phyloP scores from a whole-genome alignment of 2,888 invertebrate species.

The Epinotia ramella region DNA sequence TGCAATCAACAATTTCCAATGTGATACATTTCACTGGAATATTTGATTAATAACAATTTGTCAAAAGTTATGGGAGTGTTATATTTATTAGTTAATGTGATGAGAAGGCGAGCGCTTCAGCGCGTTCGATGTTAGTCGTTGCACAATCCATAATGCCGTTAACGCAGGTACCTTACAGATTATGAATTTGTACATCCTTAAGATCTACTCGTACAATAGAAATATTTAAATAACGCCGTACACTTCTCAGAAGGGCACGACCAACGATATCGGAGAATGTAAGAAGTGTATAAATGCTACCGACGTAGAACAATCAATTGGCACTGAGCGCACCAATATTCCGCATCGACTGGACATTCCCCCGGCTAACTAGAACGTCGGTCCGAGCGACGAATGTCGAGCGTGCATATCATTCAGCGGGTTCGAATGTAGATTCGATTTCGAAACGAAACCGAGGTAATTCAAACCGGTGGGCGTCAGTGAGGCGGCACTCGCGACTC shows the following conservation, averaged over 20 bases:
- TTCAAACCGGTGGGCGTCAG: conserved; percentile 55
- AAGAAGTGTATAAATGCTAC: conserved; percentile 62
- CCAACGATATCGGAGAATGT: conserved; percentile 48
- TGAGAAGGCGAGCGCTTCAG: conserved; percentile 17
- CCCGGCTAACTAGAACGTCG: conserved; percentile 37
- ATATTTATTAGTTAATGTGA: conserved; percentile 32
- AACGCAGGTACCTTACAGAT: conserved; percentile 46
- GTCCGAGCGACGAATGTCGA: conserved; percentile 39
- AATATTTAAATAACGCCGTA: conserved; percentile 61
- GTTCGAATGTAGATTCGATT: conserved; percentile 66
- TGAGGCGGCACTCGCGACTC: conserved; percentile 66
- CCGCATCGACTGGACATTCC: conserved; percentile 34
- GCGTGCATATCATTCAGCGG: conserved; percentile 47
- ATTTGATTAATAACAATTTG: conserved; percentile 17
- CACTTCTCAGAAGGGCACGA: conserved; percentile 73
- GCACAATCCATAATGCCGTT: conserved; percentile 50
- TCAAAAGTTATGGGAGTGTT: conserved; percentile 24
- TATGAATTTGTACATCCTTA: conserved; percentile 65
- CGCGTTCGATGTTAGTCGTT: conserved; percentile 46
- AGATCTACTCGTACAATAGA: conserved; percentile 51
- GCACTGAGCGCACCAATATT: conserved; percentile 42
- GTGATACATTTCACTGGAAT: conserved; percentile 37
- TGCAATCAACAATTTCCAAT: conserved; percentile 38
- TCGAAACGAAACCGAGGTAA: conserved; percentile 70
- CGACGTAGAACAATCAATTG: conserved; percentile 49